Base-by-base conservation (phyloP, 2,888 invertebrate genomes). In the Nomada lathburiana region DNA sequence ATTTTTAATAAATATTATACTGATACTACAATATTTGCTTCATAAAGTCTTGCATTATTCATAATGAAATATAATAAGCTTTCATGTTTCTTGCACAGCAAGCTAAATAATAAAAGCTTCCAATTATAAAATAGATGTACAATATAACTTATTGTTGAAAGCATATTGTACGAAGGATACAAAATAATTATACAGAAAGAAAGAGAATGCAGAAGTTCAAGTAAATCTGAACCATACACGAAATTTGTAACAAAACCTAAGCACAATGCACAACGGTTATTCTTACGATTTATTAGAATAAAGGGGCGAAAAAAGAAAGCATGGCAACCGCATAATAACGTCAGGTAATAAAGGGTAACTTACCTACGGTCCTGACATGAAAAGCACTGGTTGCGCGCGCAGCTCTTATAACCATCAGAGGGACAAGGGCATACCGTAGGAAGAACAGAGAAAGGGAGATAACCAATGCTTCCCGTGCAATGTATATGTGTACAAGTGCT, bases 371-470 rank as follows among this genome's bases (percentile, higher is more conserved):
- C 82, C 87, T 88, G 88, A 26, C 53, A 60, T 72, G 83, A 83
- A 80, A 87, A 81, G 71, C 77, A 36, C 69, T 57, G 82, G 70
- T 18, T 91, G 91, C 91, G 91, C 88, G 91, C 91, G 91, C 91
- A 91, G 23, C 76, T 76, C 74, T 52, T 23, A 29, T 44, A 44
- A 59, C 2, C 26, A 20, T 29, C 16, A 52, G 50, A 29, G 68
- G 60, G 64, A 67, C 20, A 80, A 64, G 26, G 77, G 69, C 55
- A 73, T 47, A 44, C 23, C 76, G 65, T 52, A 7, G 11, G 52
- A 52, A 36, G 3, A 29, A 60, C 23, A 26, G 60, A 13, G 53
- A 36, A 36, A 76, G 23, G 16, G 52, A 69, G 81, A 57, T 23
- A 20, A 13, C 13, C 52, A 59, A 55, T 65, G 50, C 52, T 62